These are phyloP conservation scores for Epinephelus moara DNA, from an alignment of 2,113 vertebrate species.

Conservation along the genomic window DNA sequence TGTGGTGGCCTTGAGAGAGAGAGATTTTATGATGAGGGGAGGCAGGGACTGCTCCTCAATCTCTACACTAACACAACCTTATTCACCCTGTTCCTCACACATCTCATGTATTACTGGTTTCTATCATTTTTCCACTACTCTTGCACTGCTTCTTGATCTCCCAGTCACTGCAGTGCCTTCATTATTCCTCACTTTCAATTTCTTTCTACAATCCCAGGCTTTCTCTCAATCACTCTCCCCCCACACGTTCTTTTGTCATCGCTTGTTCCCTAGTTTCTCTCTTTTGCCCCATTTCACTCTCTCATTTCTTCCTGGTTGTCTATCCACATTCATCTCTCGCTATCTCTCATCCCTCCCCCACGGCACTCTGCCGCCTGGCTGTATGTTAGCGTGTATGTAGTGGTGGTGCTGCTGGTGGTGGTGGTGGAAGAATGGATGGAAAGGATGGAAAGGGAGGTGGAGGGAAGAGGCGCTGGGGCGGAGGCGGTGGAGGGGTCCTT, in stretches of 20 bases:
- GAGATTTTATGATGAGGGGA: constrained; percentile 59
- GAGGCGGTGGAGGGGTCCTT: constrained; percentile 59
- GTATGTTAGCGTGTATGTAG: constrained; percentile 40
- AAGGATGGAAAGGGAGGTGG: constrained; percentile 63
- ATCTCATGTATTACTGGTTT: background rate
- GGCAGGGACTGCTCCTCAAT: constrained; percentile 42
- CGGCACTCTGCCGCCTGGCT: constrained; percentile 38
- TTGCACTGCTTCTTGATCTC: constrained; percentile 3
- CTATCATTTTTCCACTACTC: background rate
- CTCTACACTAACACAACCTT: constrained; percentile 35
- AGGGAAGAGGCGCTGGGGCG: constrained; percentile 42
- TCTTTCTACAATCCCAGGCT: background rate
- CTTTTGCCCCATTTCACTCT: constrained; percentile 42
- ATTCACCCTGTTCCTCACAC: constrained; percentile 19
- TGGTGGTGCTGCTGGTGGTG: constrained; percentile 53
- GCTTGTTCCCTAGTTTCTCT: constrained; percentile 14
- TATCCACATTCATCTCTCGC: constrained; percentile 38
- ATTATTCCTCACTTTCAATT: constrained; percentile 27
- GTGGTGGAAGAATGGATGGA: constrained; percentile 66
- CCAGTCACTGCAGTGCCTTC: background rate
- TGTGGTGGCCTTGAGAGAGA: constrained; percentile 61
- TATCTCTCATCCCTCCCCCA: constrained; percentile 61
- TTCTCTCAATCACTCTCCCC: background rate
- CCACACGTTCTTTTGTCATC: constrained; percentile 31
- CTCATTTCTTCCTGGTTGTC: constrained; percentile 44